Evolutionary conservation across 2,797 vertebrate genomes (phyloP).

Genomic region (Melanotaenia pygmaea): DNA sequence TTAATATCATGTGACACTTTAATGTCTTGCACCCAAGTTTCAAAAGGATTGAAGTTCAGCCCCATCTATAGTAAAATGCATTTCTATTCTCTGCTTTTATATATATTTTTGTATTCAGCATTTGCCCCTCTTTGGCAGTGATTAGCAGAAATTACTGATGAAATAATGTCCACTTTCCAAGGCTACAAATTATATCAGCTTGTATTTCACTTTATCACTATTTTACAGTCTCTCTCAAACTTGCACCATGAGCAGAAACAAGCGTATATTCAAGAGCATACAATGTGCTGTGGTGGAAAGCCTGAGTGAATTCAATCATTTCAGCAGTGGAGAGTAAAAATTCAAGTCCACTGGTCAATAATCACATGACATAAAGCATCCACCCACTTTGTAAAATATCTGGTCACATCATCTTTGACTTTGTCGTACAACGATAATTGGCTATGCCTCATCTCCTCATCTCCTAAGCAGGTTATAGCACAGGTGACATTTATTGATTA

Average conservation of each 20-base stretch:
- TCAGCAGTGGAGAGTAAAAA: conserved; percentile 1
- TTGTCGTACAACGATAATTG: conserved; percentile 56
- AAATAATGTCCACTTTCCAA: conserved; percentile 2
- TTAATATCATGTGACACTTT: background rate
- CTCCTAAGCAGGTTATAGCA: conserved; percentile 38
- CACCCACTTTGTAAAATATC: conserved; percentile 36
- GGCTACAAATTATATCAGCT: conserved; percentile 8
- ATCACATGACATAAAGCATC: conserved; percentile 47
- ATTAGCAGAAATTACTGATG: conserved; percentile 1
- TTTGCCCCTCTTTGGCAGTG: background rate
- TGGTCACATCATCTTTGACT: conserved; percentile 53
- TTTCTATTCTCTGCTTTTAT: background rate
- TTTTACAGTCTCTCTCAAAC: background rate
- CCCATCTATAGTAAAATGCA: background rate
- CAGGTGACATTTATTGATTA: conserved; percentile 61
- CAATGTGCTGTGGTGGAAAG: conserved; percentile 5
- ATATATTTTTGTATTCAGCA: background rate
- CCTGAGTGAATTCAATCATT: conserved; percentile 17
- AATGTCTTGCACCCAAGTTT: background rate
- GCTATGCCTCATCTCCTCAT: conserved; percentile 36
- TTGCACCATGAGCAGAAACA: background rate
- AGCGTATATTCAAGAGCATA: conserved; percentile 20
- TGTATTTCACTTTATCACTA: conserved; percentile 3
- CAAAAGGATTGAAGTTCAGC: background rate
- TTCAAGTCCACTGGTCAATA: conserved; percentile 17